A percentile compares a stretch with the other conserved stretches of the same genome.
Evolutionary conservation across 2,113 vertebrate genomes (phyloP).

Genomic region (Lonchura striata): DNA sequence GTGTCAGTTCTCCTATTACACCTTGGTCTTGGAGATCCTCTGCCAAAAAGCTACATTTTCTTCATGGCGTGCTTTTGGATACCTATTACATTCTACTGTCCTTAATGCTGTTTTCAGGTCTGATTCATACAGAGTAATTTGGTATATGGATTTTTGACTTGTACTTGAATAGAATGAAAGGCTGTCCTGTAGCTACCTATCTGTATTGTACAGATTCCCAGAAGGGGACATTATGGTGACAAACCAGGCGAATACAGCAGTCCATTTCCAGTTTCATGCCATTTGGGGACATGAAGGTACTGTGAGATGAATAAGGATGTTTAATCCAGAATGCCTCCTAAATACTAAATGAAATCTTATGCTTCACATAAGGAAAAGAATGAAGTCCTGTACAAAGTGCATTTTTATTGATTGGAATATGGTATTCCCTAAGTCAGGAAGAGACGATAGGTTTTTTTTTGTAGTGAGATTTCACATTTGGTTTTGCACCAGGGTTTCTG

Average conservation of each 20-base stretch:
- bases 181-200: neutral
- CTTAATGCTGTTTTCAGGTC: neutral
- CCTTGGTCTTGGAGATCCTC: neutral
- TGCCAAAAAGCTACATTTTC: neutral
- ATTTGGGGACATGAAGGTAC: neutral
- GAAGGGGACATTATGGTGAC: neutral
- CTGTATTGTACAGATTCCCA: neutral
- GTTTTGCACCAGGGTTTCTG: neutral
- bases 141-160: neutral
- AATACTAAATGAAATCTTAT: neutral
- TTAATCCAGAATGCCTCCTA: neutral
- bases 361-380: neutral
- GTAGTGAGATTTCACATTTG: neutral
- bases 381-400: neutral
- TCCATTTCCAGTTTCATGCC: neutral
- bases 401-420: neutral
- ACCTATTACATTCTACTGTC: neutral
- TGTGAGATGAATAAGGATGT: neutral
- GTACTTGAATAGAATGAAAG: neutral
- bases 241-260: neutral
- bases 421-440: neutral
- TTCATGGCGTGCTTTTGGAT: neutral
- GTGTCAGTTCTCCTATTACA: neutral
- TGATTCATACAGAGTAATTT: neutral
- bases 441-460: neutral